phyloP scores from a whole-genome alignment of 2,113 vertebrate genomes.

The Corythoichthys intestinalis region DNA sequence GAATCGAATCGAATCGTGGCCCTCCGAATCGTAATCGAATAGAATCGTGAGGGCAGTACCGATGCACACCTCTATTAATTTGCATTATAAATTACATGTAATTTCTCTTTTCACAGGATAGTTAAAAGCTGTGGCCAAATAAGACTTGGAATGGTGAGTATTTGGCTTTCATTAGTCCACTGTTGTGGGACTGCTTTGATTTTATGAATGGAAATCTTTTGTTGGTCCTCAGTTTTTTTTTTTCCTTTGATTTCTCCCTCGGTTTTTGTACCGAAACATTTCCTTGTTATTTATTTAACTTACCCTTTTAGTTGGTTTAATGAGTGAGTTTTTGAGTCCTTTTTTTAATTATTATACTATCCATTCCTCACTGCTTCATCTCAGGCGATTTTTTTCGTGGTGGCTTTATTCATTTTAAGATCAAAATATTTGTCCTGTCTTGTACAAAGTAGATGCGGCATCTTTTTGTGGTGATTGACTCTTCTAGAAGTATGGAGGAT shows the following conservation, averaged over 20 bases:
- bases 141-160: constrained; percentile 16
- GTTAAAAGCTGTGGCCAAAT: constrained; percentile 6
- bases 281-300: not conserved
- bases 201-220: not conserved
- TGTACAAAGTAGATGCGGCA: constrained; percentile 86
- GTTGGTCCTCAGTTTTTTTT: not conserved
- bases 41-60: too few species aligned
- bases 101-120: not conserved
- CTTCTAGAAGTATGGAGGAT: constrained; percentile 95
- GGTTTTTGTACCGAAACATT: not conserved
- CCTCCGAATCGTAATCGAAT: too few species aligned
- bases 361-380: not conserved
- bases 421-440: constrained; percentile 11
- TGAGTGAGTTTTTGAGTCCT: not conserved
- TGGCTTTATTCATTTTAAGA: not conserved
- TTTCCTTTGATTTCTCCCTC: not conserved
- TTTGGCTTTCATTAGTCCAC: not conserved
- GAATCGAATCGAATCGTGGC: too few species aligned
- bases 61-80: too few species aligned
- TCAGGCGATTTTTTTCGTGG: not conserved
- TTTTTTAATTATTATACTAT: not conserved
- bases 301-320: not conserved
- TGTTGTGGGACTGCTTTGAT: not conserved
- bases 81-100: too few species aligned
- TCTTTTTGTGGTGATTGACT: constrained; percentile 88